A percentile compares a stretch with the other conserved stretches of the same genome.
These are phyloP conservation scores for Microhierax caerulescens DNA, from an alignment of 2,797 vertebrate species.

Conservation along the genomic window DNA sequence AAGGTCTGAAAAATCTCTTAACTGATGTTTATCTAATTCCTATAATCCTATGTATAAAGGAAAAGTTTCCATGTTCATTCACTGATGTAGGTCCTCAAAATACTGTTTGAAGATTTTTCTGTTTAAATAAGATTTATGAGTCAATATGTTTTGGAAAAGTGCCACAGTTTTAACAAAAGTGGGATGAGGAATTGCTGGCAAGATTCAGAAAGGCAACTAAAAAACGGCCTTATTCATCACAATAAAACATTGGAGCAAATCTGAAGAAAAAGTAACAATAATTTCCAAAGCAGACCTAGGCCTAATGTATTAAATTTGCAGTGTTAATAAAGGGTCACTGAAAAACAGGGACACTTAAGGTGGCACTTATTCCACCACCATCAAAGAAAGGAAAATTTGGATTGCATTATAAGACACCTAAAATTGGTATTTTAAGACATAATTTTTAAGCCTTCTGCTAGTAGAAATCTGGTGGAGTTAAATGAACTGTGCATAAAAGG, in stretches of 20 bases:
- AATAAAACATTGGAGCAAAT: neutral
- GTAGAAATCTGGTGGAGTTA: neutral
- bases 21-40: neutral
- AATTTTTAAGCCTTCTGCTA: neutral
- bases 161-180: neutral
- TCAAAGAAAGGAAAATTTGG: neutral
- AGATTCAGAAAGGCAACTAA: neutral
- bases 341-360: neutral
- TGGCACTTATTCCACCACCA: neutral
- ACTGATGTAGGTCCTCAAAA: slow-evolving; percentile 40
- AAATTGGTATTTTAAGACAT: neutral
- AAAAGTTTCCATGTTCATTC: slow-evolving; percentile 35
- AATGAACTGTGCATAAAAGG: neutral
- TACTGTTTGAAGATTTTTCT: slow-evolving; percentile 26
- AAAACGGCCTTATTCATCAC: slow-evolving; percentile 12
- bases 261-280: neutral
- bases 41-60: slow-evolving; percentile 50
- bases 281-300: neutral
- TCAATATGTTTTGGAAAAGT: slow-evolving; percentile 34
- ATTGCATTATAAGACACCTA: neutral
- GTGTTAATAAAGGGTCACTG: neutral
- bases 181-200: neutral
- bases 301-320: neutral
- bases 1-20: neutral
- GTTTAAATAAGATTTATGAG: slow-evolving; percentile 37